Percentiles rank a stretch among this genome's conserved stretches.
phyloP scores from a whole-genome alignment of 2,797 vertebrate species.

The Allobates femoralis region DNA sequence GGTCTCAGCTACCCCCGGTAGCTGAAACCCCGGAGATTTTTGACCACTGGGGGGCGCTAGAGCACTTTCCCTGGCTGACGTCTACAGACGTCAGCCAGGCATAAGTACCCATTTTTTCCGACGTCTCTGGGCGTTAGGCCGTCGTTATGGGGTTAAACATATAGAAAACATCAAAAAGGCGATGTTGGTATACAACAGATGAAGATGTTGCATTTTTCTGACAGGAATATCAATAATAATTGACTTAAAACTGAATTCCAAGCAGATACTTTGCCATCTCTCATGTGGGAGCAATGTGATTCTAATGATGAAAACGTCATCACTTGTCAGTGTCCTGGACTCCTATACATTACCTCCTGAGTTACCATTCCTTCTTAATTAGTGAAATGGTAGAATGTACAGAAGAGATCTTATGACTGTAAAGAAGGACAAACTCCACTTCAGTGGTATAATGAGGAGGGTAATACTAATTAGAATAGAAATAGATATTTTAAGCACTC shows the following conservation, averaged over 20 bases:
- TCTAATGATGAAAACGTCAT: background rate
- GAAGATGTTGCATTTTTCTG: background rate
- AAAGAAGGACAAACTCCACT: background rate
- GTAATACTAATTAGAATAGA: background rate
- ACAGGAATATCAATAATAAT: background rate
- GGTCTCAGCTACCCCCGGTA: too few species aligned
- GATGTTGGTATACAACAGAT: background rate
- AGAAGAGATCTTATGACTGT: constrained; percentile 4
- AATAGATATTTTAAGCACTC: background rate
- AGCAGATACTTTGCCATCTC: background rate
- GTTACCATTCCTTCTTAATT: constrained; percentile 1
- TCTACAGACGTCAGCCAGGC: too few species aligned
- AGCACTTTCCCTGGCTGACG: too few species aligned
- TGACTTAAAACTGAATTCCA: background rate
- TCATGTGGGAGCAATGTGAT: background rate
- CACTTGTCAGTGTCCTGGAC: background rate
- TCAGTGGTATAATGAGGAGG: background rate
- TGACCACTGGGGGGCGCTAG: too few species aligned
- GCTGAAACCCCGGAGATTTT: too few species aligned
- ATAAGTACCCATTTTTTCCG: too few species aligned
- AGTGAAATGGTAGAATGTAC: constrained; percentile 9
- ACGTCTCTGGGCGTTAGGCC: too few species aligned
- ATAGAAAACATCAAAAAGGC: background rate
- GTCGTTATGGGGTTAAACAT: too few species aligned
- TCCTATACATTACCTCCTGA: background rate